Conservation (phyloP, 1,140 invertebrate species). For the Eueides isabella region DNA sequence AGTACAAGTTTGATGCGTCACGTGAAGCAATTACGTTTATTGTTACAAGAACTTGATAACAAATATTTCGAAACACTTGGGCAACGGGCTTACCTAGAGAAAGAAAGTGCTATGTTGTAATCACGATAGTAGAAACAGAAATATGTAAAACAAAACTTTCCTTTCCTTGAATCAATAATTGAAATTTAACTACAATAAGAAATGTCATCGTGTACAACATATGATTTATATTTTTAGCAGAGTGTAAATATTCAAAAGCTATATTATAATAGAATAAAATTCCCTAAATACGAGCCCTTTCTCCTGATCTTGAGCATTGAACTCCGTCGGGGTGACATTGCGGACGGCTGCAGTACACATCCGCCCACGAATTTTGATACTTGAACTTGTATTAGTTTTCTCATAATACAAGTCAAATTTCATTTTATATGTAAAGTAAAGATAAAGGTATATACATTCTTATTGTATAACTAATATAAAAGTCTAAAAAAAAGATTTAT, state of each 20-base stretch:
- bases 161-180: neutral
- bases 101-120: constrained; percentile 24
- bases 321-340: constrained; percentile 76
- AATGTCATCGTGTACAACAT: neutral
- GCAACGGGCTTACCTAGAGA: neutral
- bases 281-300: constrained; percentile 67
- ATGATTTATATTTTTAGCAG: neutral
- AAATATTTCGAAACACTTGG: constrained; percentile 27
- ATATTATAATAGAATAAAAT: constrained; percentile 53
- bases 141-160: neutral
- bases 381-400: constrained; percentile 32
- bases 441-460: neutral
- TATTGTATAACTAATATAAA: neutral
- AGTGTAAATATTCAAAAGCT: constrained; percentile 12
- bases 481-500: no score
- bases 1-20: constrained; percentile 29
- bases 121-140: no score
- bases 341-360: constrained; percentile 44
- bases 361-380: constrained; percentile 51
- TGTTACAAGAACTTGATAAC: constrained; percentile 22
- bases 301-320: constrained; percentile 67
- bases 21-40: constrained; percentile 32
- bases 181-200: neutral
- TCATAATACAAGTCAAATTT: neutral
- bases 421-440: neutral